Conservation (phyloP, 1,140 invertebrate genomes). For the Atopsyche davidsoni region DNA sequence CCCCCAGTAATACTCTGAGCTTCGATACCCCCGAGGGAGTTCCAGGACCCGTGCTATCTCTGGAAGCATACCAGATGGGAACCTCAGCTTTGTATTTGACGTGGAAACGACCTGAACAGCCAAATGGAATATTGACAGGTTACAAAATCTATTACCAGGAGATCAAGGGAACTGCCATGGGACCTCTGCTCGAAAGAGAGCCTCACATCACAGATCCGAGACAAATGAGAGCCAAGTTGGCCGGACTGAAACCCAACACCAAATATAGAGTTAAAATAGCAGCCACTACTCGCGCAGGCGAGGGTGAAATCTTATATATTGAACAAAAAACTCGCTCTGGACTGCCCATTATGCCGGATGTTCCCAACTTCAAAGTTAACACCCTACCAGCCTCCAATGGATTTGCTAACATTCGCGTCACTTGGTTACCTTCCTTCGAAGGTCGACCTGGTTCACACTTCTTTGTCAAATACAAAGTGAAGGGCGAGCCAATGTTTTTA, state of each 20-base stretch:
- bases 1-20: constrained; percentile 74
- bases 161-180: constrained; percentile 66
- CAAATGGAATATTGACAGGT: constrained; percentile 88
- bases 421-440: constrained; percentile 71
- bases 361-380: constrained; percentile 69
- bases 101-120: constrained; percentile 89
- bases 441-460: constrained; percentile 79
- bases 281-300: constrained; percentile 77
- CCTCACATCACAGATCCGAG: constrained; percentile 72
- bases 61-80: constrained; percentile 77
- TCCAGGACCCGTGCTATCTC: constrained; percentile 80
- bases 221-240: constrained; percentile 74
- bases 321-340: constrained; percentile 65
- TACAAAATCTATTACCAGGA: constrained; percentile 89
- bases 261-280: constrained; percentile 84
- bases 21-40: constrained; percentile 90
- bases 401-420: constrained; percentile 67
- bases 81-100: constrained; percentile 80
- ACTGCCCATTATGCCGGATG: constrained; percentile 59
- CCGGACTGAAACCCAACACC: constrained; percentile 73
- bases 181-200: constrained; percentile 61
- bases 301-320: constrained; percentile 78
- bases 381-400: constrained; percentile 66
- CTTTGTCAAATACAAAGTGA: constrained; percentile 70
- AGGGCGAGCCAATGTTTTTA: constrained; percentile 63